phyloP scores from a whole-genome alignment of 2,888 invertebrate species.

The Chrysotoxum bicinctum region DNA sequence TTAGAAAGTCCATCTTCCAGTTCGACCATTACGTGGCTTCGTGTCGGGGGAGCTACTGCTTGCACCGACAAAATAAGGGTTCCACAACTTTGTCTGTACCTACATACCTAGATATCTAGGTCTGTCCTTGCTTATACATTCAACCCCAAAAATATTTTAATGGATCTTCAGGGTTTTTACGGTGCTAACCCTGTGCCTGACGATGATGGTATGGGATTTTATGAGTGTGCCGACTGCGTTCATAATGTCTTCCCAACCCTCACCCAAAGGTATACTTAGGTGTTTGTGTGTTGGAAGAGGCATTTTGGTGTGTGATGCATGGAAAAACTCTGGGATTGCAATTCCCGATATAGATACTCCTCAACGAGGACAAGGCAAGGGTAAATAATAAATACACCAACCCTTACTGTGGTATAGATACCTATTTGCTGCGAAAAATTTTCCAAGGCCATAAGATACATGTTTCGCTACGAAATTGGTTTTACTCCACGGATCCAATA shows the following conservation, averaged over 20 bases:
- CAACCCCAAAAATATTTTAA: slow-evolving; percentile 66
- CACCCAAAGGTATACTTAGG: not conserved
- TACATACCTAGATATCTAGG: not conserved
- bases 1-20: slow-evolving; percentile 62
- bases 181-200: slow-evolving; percentile 68
- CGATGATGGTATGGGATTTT: slow-evolving; percentile 67
- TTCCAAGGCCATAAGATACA: slow-evolving; percentile 31
- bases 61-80: slow-evolving; percentile 36
- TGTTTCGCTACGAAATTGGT: not conserved
- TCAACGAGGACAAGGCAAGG: slow-evolving; percentile 7
- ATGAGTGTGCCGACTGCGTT: slow-evolving; percentile 62
- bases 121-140: not conserved
- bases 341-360: not conserved
- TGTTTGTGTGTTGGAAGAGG: not conserved
- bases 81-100: slow-evolving; percentile 19
- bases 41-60: slow-evolving; percentile 27
- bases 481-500: slow-evolving; percentile 16
- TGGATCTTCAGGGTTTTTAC: slow-evolving; percentile 57
- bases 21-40: slow-evolving; percentile 37
- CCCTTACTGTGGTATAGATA: not conserved
- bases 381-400: slow-evolving; percentile 4
- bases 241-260: slow-evolving; percentile 47
- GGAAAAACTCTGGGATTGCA: slow-evolving; percentile 52
- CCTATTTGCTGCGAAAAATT: not conserved
- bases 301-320: slow-evolving; percentile 40